Evolutionary conservation across 2,113 vertebrate species (phyloP).

Genomic region (Cyanoderma ruficeps): DNA sequence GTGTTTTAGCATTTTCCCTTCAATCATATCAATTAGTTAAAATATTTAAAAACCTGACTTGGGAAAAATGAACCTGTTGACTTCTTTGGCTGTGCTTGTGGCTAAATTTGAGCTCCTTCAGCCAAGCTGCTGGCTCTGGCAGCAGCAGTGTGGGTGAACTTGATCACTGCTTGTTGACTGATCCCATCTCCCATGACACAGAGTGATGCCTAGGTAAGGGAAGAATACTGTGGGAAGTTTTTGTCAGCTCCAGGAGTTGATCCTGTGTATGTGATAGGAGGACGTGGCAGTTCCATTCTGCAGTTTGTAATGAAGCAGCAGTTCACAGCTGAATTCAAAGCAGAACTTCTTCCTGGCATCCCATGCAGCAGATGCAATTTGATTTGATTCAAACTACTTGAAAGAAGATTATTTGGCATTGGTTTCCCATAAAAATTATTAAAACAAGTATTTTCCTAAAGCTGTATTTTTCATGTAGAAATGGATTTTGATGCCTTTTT

Average conservation of each 20-base stretch:
- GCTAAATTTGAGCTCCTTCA: background rate
- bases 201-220: background rate
- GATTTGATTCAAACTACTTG: background rate
- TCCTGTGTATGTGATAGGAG: background rate
- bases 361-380: background rate
- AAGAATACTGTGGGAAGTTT: background rate
- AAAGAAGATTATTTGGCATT: background rate
- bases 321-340: background rate
- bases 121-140: fast-evolving
- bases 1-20: background rate
- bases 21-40: background rate
- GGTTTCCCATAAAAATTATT: background rate
- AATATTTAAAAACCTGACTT: background rate
- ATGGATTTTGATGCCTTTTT: background rate
- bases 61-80: background rate
- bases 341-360: background rate
- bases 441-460: background rate
- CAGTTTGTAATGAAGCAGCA: background rate
- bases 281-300: background rate
- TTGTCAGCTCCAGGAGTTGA: background rate
- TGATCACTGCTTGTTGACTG: fast-evolving
- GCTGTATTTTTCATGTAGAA: background rate
- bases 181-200: background rate
- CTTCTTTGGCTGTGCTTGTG: background rate
- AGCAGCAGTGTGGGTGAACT: background rate